These are phyloP conservation scores for Venustoraphidia nigricollis DNA, from an alignment of 2,888 invertebrate species.

Conservation along the genomic window DNA sequence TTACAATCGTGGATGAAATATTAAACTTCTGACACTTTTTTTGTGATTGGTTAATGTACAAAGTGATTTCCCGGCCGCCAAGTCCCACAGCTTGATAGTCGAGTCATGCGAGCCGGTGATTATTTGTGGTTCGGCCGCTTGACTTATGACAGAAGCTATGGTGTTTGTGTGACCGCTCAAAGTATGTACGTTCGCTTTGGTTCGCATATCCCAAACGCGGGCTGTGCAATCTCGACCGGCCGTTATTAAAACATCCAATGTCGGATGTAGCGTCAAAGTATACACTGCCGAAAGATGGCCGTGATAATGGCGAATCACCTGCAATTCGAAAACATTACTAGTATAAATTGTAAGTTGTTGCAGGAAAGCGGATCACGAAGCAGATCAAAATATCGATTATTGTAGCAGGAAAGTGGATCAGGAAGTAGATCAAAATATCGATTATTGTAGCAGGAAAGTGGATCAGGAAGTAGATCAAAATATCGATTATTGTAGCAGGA, in stretches of 20 bases:
- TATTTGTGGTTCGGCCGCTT: conserved; percentile 82
- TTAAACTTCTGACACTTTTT: conserved; percentile 74
- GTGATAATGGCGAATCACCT: conserved; percentile 95
- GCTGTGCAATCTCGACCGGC: conserved; percentile 94
- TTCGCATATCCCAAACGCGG: conserved; percentile 97
- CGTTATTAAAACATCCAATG: conserved; percentile 84
- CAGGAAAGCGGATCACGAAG: no score
- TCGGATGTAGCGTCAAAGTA: conserved; percentile 84
- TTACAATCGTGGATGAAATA: conserved; percentile 57
- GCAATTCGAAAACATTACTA: conserved; percentile 20
- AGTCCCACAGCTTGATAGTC: conserved; percentile 93
- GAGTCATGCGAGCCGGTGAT: conserved; percentile 92
- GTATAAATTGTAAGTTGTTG: no score
- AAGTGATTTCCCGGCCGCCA: conserved; percentile 87
- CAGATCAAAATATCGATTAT: no score
- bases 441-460: no score
- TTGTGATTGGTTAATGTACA: conserved; percentile 97
- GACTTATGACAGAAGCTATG: conserved; percentile 86
- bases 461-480: no score
- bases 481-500: no score
- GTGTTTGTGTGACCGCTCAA: conserved; percentile 94
- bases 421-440: no score
- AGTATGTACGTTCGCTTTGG: conserved; percentile 96
- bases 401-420: no score
- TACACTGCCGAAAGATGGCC: conserved; percentile 97